Base-by-base conservation (phyloP, 2,113 vertebrate species). In the Engystomops pustulosus region DNA sequence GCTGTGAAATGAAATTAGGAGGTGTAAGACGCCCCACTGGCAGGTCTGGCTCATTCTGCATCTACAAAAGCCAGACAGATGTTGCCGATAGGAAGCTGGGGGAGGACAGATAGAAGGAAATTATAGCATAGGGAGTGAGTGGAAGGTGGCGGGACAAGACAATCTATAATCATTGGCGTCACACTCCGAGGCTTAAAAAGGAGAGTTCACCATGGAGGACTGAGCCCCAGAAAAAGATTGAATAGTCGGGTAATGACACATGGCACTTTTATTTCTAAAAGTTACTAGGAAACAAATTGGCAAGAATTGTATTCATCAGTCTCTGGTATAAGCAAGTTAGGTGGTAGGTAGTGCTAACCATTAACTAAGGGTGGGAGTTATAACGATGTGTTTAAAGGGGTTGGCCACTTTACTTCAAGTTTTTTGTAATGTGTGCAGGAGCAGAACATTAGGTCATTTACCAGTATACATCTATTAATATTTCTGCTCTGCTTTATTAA, bases 1-100 rank as follows among this genome's bases (percentile, higher is more conserved):
- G 32, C 75, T 60, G 75, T 78, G 75, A 78, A 36, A 41, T 41
- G 75, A 60, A 78, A 41, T 78, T 78, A 78, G 51, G 3, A 78
- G 75, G 75, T 60, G 75, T 60, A 55, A 78, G 51, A 25, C 34
- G 34, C 34, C 75, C 75, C 49, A 5, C 53, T 18, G 53, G 32
- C 34, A 78, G 14, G 75, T 60, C 51, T 78, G 51, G 51, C 34
- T 58, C 36, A 58, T 58, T 77, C 53, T 41, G 1, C 41, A 36
- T 7, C 1, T 78, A 78, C 36, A 78, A 60, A 77, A 17, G 51
- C 20, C 47, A 60, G 27, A 60, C 36, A 5, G 34, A 7, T 25
- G 47, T 47, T 47, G 36, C 20, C 7, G 60, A 30, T 18, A 25
- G 62, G 45, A 70, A 70, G 45, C 62, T 34, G 79, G 12, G 6